These are phyloP conservation scores for Calameuta pallipes DNA, from an alignment of 2,888 invertebrate genomes.

Conservation along the genomic window DNA sequence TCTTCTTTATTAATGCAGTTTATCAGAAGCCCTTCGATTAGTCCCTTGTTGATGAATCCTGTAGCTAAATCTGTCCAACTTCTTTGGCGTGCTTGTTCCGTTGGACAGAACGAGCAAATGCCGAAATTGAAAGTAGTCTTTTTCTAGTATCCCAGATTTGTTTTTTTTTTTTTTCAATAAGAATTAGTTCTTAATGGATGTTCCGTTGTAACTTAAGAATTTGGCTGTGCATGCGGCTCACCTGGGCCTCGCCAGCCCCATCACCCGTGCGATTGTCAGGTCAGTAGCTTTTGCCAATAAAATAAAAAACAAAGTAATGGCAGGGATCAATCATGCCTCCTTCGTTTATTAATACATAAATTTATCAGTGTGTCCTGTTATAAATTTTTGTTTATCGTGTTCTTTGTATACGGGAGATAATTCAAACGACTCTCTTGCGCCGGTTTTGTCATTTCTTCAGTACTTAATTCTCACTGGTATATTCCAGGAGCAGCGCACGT, in stretches of 20 bases:
- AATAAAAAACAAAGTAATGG: neutral
- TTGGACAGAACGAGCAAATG: neutral
- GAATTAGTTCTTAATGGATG: slow-evolving; percentile 34
- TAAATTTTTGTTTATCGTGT: neutral
- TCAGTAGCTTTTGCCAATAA: slow-evolving; percentile 46
- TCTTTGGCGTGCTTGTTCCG: neutral
- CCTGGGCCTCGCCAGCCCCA: slow-evolving; percentile 68
- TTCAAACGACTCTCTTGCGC: neutral
- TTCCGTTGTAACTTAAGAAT: slow-evolving; percentile 58
- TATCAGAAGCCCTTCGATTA: neutral
- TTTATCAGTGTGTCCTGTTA: neutral
- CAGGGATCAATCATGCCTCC: neutral
- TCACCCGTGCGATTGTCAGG: slow-evolving; percentile 68
- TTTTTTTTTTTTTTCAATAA: neutral
- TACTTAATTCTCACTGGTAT: slow-evolving; percentile 19
- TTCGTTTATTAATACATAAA: neutral
- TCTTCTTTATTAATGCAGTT: neutral
- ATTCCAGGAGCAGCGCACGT: slow-evolving; percentile 87
- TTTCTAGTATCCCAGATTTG: neutral
- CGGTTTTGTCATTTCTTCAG: neutral
- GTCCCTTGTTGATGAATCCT: neutral
- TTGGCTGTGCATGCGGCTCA: slow-evolving; percentile 73
- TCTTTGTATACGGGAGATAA: neutral
- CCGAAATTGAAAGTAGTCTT: neutral
- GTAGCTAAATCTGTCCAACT: neutral